A percentile compares a stretch with the other conserved stretches of the same genome.
Evolutionary conservation across 2,113 vertebrate species (phyloP).

Genomic region (Onychostruthus taczanowskii): DNA sequence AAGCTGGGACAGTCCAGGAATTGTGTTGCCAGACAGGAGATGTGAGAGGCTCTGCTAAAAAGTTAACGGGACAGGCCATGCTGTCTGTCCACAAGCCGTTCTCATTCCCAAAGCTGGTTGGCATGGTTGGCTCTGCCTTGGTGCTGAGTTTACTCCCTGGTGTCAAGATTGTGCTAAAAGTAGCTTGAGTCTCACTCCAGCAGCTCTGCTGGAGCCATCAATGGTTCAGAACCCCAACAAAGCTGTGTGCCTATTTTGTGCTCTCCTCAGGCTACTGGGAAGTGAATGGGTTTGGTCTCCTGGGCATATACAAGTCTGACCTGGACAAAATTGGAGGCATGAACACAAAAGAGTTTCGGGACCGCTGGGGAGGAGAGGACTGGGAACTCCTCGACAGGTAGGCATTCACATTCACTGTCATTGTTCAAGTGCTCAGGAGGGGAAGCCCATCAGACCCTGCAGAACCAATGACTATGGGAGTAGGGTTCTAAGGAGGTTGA

Average conservation of each 20-base stretch:
- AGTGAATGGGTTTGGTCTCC: constrained; percentile 92
- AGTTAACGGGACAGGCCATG: background rate
- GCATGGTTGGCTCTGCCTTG: background rate
- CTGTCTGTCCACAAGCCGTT: background rate
- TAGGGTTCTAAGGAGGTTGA: background rate
- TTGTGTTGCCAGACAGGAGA: background rate
- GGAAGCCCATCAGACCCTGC: background rate
- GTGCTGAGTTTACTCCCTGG: background rate
- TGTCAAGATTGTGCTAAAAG: background rate
- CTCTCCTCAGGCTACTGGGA: constrained; percentile 89
- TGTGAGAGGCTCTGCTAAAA: background rate
- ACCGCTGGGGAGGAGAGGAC: constrained; percentile 96
- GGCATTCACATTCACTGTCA: background rate
- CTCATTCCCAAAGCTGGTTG: background rate
- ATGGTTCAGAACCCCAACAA: background rate
- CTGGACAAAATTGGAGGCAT: constrained; percentile 89
- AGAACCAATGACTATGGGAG: background rate
- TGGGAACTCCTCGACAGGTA: constrained; percentile 97
- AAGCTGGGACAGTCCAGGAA: background rate
- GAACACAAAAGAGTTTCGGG: constrained; percentile 90
- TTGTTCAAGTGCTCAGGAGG: background rate
- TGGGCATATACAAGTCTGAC: constrained; percentile 97
- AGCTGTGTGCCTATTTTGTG: background rate
- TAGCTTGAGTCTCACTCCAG: background rate
- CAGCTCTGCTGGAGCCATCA: background rate